Base-by-base conservation (phyloP, 2,888 invertebrate genomes). In the Hydrotaea cyrtoneurina region DNA sequence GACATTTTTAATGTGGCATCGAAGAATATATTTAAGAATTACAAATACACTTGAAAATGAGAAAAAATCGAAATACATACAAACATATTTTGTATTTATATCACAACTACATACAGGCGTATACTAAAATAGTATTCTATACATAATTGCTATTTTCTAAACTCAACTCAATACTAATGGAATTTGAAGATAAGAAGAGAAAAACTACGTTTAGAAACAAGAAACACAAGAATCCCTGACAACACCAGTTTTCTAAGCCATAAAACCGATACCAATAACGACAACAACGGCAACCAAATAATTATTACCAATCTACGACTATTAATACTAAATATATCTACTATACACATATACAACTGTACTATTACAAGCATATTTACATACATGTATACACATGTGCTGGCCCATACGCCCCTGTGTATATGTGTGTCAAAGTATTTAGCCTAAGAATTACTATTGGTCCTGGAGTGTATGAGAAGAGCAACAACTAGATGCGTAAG, bases 401-500 rank as follows among this genome's bases (percentile, higher is more conserved):
- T 26, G 8, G 1, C 26, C 7, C 15, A 7, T 26, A 59, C 10
- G 13, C 2, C 7, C 11, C 1, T 11, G 39, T 59, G 10, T 31
- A 59, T 59, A 59, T 59, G 23, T 31, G 31, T n/a, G n/a, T n/a
- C 31, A 31, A 31, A 31, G 31, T 2, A 31, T 31, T 64, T 57
- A 57, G 2, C 26, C 26, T 23, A 23, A 59, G 7, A 59, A 23
- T 59, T 26, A 26, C 59, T 11, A 15, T 0, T 59, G 26, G 26
- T 53, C 46, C 23, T 15, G 31, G 17, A 26, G 39, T 10, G 39
- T 39, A 10, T 17, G 17, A 69, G 39, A 36, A 50, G 10, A 55
- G 62, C 66, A 71, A 55, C 75, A 72, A 69, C 64, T 78, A 53
- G 39, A 71, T 82, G 72, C 64, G 73, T 71, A 72, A 77, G 64